Evolutionary conservation across 2,113 vertebrate genomes (phyloP), one percentile per base, ranked within the genome.

Genomic region (Paradisaea rubra): DNA sequence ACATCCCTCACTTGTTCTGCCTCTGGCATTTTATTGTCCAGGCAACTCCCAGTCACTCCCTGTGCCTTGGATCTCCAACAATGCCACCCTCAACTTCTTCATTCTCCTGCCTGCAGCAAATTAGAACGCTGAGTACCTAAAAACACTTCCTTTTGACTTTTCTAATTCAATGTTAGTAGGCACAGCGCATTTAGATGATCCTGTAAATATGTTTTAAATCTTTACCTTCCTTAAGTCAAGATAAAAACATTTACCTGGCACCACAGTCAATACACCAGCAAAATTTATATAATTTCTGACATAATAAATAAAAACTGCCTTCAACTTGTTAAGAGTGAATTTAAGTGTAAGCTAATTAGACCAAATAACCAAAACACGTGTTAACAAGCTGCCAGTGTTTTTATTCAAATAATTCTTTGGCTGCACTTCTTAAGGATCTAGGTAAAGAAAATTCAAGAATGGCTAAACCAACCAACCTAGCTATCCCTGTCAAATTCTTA

Each of bases 271-370:
- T 83, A 88, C 23, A 93, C 63, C 47, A 82, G 83, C 33, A 77
- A 68, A 78, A 11, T 70, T 11, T 59, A 86, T 83, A 87, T 70
- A 54, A 73, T 89, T 80, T 82, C 59, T 78, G 53, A 96, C 74
- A 41, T 5, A 77, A 66, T 13, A 66, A 93, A 95, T 19, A 95
- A 77, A 93, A 97, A 76, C 65, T 89, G 57, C 28, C 91, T 90
- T 95, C 80, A 91, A 59, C 95, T 95, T 94, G 52, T 94, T 95
- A 90, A 64, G 82, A 91, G 77, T 66, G 77, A 72, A 91, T 91
- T 97, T 86, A 95, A 86, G 54, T 83, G 84, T 92, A 84, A 95
- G 78, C 54, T 92, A 96, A 96, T 97, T 95, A 96, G 72, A 87
- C 41, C 42, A 96, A 86, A 92, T 61, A 93, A 96, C 72, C 84